A percentile compares a stretch with the other conserved stretches of the same genome.
Evolutionary conservation across 2,113 vertebrate species (phyloP).

Genomic region (Megalops atlanticus): DNA sequence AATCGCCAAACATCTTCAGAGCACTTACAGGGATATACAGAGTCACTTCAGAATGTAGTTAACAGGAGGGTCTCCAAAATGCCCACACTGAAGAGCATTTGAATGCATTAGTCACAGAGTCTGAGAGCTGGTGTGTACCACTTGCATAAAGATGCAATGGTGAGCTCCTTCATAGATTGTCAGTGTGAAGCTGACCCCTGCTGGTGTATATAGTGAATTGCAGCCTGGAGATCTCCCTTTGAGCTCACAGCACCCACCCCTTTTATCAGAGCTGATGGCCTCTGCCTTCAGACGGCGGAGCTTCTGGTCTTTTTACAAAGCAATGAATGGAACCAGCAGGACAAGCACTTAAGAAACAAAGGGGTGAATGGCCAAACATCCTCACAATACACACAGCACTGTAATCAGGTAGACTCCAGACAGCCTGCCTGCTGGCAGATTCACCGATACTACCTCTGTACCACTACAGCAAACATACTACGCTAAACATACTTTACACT

Average conservation of each 20-base stretch:
- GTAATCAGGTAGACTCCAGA: conserved; percentile 13
- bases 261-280: not conserved
- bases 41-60: not conserved
- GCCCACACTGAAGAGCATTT: not conserved
- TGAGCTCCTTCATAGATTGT: not conserved
- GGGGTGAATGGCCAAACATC: conserved; percentile 32
- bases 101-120: not conserved
- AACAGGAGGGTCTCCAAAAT: not conserved
- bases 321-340: conserved; percentile 26
- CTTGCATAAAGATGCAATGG: not conserved
- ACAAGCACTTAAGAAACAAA: conserved; percentile 41
- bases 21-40: not conserved
- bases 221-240: not conserved
- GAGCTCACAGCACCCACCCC: not conserved
- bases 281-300: conserved; percentile 20
- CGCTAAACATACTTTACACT: conserved; percentile 4
- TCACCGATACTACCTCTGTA: conserved; percentile 44
- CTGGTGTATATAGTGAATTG: conserved; percentile 2
- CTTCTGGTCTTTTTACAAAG: conserved; percentile 38
- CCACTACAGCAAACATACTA: conserved; percentile 33
- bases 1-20: not conserved
- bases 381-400: conserved; percentile 38
- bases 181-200: conserved; percentile 24
- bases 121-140: not conserved
- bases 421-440: conserved; percentile 46